These are phyloP conservation scores for Macrocentrus cingulum DNA, from an alignment of 1,140 invertebrate genomes.

Conservation along the genomic window DNA sequence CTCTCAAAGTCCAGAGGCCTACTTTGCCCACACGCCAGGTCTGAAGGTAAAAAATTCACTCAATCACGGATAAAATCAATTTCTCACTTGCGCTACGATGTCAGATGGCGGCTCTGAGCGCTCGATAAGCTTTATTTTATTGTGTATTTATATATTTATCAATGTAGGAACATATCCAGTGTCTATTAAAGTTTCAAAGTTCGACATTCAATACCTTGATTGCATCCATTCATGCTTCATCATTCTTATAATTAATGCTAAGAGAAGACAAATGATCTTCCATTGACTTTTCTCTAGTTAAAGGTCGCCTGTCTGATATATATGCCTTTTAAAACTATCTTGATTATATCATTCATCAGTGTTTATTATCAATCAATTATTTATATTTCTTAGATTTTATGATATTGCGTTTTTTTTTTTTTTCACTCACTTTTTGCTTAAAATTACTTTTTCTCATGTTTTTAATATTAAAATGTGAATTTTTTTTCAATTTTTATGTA, in stretches of 20 bases:
- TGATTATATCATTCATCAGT: not conserved
- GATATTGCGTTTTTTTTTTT: not conserved
- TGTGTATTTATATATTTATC: too few species aligned
- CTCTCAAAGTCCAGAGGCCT: slow-evolving; percentile 97
- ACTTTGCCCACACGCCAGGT: slow-evolving; percentile 96
- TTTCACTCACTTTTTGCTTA: too few species aligned
- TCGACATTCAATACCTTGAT: not conserved
- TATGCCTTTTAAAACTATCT: too few species aligned
- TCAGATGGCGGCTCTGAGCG: not conserved
- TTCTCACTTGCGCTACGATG: too few species aligned
- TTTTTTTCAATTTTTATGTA: too few species aligned
- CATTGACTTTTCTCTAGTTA: not conserved
- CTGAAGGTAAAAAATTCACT: slow-evolving; percentile 70
- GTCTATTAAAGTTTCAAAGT: not conserved
- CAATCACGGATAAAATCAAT: not conserved
- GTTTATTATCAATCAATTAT: not conserved
- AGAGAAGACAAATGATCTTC: not conserved
- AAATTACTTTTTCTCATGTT: too few species aligned
- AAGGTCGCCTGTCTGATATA: too few species aligned
- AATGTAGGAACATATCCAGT: too few species aligned
- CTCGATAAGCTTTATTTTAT: too few species aligned
- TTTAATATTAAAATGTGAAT: too few species aligned
- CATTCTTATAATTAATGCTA: not conserved
- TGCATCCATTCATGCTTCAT: not conserved
- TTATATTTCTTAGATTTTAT: not conserved